Conservation (phyloP, 2,113 vertebrate species). For the Cavia porcellus region DNA sequence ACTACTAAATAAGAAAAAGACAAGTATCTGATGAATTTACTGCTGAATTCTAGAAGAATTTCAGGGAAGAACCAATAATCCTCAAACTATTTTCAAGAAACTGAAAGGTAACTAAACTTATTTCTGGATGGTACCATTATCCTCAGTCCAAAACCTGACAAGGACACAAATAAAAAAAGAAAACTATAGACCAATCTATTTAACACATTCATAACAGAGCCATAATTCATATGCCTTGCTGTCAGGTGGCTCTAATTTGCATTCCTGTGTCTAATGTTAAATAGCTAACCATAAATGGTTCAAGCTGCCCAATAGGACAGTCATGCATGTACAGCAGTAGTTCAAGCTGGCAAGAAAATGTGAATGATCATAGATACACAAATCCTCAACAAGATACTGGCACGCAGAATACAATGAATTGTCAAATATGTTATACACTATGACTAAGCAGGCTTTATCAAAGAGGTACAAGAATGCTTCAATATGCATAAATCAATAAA, state of each 20-base stretch:
- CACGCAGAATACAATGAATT: background rate
- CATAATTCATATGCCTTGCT: background rate
- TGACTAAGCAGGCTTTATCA: background rate
- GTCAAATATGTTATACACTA: background rate
- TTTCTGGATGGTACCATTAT: background rate
- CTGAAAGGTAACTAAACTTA: background rate
- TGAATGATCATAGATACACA: background rate
- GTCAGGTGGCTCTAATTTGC: background rate
- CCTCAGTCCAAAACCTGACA: background rate
- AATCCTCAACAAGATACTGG: background rate
- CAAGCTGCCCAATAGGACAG: background rate
- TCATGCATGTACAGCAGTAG: background rate
- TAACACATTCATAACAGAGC: background rate
- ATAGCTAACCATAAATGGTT: background rate
- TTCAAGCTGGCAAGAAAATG: background rate
- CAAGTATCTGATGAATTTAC: background rate
- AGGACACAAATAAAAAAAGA: background rate
- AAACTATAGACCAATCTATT: background rate
- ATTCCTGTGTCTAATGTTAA: background rate
- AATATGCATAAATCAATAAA: background rate
- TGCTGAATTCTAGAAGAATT: background rate
- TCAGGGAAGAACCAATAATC: background rate
- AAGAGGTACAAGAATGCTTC: background rate
- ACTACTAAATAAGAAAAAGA: background rate
- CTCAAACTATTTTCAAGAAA: background rate